These are phyloP conservation scores for Alectura lathami DNA, from an alignment of 2,113 vertebrate genomes.

Conservation along the genomic window DNA sequence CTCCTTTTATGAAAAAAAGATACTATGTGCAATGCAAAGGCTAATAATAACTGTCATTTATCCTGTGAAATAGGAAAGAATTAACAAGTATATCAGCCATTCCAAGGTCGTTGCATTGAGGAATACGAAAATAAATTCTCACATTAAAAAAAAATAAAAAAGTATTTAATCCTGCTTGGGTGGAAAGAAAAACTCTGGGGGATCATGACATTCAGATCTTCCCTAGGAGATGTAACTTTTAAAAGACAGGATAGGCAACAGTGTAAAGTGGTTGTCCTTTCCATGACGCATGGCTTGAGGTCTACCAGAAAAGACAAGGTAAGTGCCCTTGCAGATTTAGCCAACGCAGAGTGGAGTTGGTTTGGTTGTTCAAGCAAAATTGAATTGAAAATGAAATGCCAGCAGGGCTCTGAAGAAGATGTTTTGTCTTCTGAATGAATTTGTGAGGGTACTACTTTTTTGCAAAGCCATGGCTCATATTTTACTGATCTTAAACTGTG, in stretches of 20 bases:
- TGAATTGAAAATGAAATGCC: background rate
- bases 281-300: rapidly evolving
- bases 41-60: background rate
- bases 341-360: background rate
- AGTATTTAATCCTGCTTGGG: background rate
- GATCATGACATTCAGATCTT: background rate
- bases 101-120: background rate
- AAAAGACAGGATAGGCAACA: background rate
- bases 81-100: background rate
- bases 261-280: background rate
- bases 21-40: background rate
- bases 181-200: background rate
- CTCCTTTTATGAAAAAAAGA: background rate
- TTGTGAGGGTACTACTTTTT: background rate
- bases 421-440: background rate
- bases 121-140: background rate
- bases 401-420: background rate
- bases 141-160: no score
- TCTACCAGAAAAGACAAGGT: background rate
- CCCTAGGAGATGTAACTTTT: background rate
- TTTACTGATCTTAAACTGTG: background rate
- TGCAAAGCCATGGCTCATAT: background rate
- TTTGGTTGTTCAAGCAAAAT: background rate
- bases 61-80: background rate
- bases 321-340: background rate